These are phyloP conservation scores for Oscheius sp. DNA, from an alignment of 2,888 invertebrate species.

Conservation along the genomic window DNA sequence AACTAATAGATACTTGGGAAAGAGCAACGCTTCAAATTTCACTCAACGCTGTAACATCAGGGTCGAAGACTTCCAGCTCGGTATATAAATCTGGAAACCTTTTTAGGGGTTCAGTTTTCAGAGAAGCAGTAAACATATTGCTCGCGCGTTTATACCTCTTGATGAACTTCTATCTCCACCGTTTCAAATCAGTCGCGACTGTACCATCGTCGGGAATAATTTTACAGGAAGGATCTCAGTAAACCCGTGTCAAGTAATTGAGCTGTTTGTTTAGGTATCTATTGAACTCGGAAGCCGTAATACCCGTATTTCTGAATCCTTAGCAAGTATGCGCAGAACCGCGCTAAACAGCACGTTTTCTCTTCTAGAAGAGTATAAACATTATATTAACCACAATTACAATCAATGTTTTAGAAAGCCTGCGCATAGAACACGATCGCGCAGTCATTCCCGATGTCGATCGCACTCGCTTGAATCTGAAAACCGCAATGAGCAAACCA, in stretches of 20 bases:
- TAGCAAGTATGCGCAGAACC: conserved; percentile 42
- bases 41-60: background rate
- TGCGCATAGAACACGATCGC: conserved; percentile 37
- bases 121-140: conserved; percentile 43
- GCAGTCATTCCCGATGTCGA: conserved; percentile 47
- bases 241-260: background rate
- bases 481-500: no score
- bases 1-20: conserved; percentile 21
- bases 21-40: background rate
- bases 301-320: conserved; percentile 42
- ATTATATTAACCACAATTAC: background rate
- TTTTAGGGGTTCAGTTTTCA: conserved; percentile 3
- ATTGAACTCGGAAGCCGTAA: conserved; percentile 51
- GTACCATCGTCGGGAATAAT: conserved; percentile 46
- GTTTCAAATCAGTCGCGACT: conserved; percentile 51
- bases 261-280: conserved; percentile 34
- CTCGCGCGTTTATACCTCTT: conserved; percentile 44
- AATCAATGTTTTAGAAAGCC: background rate
- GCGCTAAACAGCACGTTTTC: conserved; percentile 43
- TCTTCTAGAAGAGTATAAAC: conserved; percentile 8
- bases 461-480: conserved; percentile 21
- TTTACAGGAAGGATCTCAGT: conserved; percentile 48
- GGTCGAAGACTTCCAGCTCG: background rate
- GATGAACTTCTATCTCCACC: conserved; percentile 49
- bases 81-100: no score